Base-by-base conservation (phyloP, 2,888 invertebrate species). In the Aleiodes testaceus region DNA sequence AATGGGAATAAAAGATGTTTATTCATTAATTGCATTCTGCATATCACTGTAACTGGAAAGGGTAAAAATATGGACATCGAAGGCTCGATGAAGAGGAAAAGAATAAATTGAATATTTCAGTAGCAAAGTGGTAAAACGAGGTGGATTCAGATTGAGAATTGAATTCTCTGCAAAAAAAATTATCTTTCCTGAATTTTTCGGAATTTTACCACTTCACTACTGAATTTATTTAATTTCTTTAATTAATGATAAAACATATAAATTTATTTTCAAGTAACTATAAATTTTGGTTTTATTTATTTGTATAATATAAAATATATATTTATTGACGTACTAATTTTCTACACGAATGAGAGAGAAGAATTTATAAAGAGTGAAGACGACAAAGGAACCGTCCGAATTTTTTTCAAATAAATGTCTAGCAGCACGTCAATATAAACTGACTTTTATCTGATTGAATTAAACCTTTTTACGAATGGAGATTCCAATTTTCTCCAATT, bases 11-110 rank as follows among this genome's bases (percentile, higher is more conserved):
- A 50, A 52, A 55, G 2, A 36, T 2, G 9, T 36, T 26, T 49
- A 36, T 12, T 49, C 52, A 50, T 50, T 12, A 50, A 44, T 67
- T 30, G 11, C 52, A 69, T 20, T 47, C 18, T 49, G 52, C 63
- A 73, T 69, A 61, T 66, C 52, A 66, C 66, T 61, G 30, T 66
- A 36, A 14, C 52, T 61, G 61, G 49, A 71, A 61, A 70, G 52
- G 47, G n/a, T 59, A 14, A 36, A 9, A 26, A 18, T 14, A 59
- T n/a, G 12, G 18, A 2, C 36, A 59, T 20, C 36, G 26, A 26
- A 26, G 26, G 26, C 26, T 26, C 4, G 26, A 26, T 26, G 26
- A 59, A 26, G 14, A n/a, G 30, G 30, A 14, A n/a, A 55, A 59
- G 30, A 20, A 59, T 42, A 16, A 36, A 42, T 16, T 16, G n/a